phyloP scores from a whole-genome alignment of 2,797 vertebrate species.

The Alexandromys oeconomus region DNA sequence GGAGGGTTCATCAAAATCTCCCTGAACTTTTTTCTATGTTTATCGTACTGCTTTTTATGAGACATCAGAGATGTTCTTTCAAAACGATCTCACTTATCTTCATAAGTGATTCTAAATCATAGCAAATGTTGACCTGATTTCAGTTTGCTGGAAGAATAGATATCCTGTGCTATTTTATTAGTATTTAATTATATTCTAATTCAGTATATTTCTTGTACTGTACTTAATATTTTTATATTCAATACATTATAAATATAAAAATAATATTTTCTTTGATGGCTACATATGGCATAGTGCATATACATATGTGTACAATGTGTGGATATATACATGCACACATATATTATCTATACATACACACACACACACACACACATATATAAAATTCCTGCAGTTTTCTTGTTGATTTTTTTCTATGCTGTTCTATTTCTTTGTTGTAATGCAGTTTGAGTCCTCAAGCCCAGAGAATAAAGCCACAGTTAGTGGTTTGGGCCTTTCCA shows the following conservation, averaged over 20 bases:
- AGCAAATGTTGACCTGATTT: neutral
- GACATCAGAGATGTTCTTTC: neutral
- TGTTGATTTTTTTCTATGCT: neutral
- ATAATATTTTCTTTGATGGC: neutral
- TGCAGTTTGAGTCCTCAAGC: neutral
- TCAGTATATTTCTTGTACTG: neutral
- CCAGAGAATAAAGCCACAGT: neutral
- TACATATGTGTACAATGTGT: neutral
- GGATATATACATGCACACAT: neutral
- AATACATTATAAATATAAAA: neutral
- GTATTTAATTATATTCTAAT: conserved; percentile 14
- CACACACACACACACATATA: too few relatives aligned
- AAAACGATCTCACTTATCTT: neutral
- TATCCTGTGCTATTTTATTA: neutral
- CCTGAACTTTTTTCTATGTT: neutral
- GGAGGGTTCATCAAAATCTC: neutral
- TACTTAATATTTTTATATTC: neutral
- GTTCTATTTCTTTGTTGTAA: neutral
- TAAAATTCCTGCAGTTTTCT: neutral
- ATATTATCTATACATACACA: too few relatives aligned
- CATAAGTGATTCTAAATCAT: neutral
- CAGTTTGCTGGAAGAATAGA: neutral
- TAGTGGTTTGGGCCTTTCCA: neutral
- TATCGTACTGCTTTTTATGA: neutral
- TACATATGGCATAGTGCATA: neutral